Evolutionary conservation across 2,113 vertebrate species (phyloP).

Genomic region (Hippolais icterina): DNA sequence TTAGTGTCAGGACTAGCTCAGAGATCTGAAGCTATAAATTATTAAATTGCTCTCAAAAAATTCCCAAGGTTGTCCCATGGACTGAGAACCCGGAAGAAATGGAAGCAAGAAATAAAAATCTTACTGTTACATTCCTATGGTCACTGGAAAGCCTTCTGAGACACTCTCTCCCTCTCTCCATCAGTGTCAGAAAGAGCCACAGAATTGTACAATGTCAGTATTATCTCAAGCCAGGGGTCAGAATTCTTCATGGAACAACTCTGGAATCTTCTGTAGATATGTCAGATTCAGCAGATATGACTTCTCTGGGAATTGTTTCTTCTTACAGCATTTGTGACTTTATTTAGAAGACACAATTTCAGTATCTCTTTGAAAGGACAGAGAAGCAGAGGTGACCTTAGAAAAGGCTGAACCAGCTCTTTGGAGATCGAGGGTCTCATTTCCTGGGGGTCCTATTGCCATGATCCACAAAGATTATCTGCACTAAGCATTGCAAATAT

Average conservation of each 20-base stretch:
- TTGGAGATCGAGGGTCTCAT: accelerated
- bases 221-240: not conserved
- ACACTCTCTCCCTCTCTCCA: not conserved
- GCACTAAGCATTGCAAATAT: not conserved
- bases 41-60: not conserved
- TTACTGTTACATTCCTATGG: not conserved
- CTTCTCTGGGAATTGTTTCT: not conserved
- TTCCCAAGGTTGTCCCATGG: not conserved
- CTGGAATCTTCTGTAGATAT: not conserved
- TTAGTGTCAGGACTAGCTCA: not conserved
- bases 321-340: not conserved
- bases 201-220: not conserved
- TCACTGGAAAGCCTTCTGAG: not conserved
- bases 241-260: not conserved
- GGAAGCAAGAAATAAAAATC: not conserved
- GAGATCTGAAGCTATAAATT: not conserved
- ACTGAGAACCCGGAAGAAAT: not conserved
- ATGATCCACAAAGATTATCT: not conserved
- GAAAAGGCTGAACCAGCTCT: not conserved
- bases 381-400: not conserved
- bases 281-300: not conserved
- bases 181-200: not conserved
- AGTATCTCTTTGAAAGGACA: not conserved
- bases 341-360: not conserved
- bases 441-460: not conserved